Percentiles rank a stretch among this genome's conserved stretches.
Conservation (phyloP, 2,797 vertebrate species). For the Pipistrellus kuhlii region DNA sequence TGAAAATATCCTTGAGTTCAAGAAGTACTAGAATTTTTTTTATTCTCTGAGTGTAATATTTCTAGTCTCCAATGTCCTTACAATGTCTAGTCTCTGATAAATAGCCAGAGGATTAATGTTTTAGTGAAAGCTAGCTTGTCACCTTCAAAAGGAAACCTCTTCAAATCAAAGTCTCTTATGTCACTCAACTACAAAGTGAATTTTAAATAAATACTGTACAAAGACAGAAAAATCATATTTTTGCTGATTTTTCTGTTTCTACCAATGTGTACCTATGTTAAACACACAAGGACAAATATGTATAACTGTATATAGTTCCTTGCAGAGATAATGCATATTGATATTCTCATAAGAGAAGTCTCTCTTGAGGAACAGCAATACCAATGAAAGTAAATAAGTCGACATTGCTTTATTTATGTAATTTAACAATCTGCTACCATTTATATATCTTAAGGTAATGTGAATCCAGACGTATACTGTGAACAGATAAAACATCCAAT, state of each 20-base stretch:
- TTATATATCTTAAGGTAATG: neutral
- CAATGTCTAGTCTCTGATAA: conserved; percentile 55
- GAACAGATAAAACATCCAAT: neutral
- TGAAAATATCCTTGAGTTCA: conserved; percentile 39
- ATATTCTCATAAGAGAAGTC: neutral
- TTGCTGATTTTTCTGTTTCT: conserved; percentile 35
- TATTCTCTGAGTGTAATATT: conserved; percentile 51
- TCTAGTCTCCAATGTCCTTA: conserved; percentile 17
- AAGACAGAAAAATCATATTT: conserved; percentile 22
- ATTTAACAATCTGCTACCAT: neutral
- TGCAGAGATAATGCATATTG: neutral
- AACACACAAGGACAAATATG: neutral
- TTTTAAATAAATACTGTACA: conserved; percentile 68
- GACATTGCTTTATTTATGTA: neutral
- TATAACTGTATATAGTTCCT: neutral
- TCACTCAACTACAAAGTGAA: conserved; percentile 50
- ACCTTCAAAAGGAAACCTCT: conserved; percentile 69
- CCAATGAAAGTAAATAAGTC: neutral
- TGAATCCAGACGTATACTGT: neutral
- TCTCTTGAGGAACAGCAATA: neutral
- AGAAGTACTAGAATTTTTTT: conserved; percentile 13
- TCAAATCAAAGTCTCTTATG: conserved; percentile 63
- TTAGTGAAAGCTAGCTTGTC: conserved; percentile 63
- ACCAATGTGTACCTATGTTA: neutral
- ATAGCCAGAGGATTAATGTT: conserved; percentile 78